These are phyloP conservation scores for Hystrix cristata DNA, from an alignment of 2,113 vertebrate genomes.

Conservation along the genomic window DNA sequence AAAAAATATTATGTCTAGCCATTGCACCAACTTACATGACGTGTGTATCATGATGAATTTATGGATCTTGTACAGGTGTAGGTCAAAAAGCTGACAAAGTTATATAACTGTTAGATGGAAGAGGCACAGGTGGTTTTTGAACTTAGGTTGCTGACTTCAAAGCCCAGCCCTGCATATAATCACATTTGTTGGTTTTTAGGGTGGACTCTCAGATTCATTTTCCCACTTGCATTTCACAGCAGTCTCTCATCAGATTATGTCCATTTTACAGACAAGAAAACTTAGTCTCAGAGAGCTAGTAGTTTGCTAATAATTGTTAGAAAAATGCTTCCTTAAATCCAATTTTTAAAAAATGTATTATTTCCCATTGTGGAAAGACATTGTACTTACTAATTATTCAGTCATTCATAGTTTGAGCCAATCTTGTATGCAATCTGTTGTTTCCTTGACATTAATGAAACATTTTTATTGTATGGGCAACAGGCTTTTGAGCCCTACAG, in stretches of 20 bases:
- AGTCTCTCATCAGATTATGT: background rate
- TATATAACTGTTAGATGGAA: background rate
- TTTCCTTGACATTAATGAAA: background rate
- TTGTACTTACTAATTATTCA: slow-evolving; percentile 4
- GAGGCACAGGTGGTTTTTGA: background rate
- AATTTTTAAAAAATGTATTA: slow-evolving; percentile 26
- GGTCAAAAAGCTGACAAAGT: background rate
- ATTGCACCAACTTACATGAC: background rate
- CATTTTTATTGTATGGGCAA: background rate
- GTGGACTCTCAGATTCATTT: background rate
- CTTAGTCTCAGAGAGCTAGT: background rate
- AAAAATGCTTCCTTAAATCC: slow-evolving; percentile 14
- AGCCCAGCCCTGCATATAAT: background rate
- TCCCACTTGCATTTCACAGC: background rate
- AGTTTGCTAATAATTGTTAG: slow-evolving; percentile 17
- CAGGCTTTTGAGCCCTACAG: background rate
- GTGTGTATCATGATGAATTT: background rate
- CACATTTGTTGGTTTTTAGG: background rate
- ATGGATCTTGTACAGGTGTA: background rate
- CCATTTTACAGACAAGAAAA: background rate
- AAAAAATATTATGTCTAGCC: background rate
- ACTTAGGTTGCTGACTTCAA: background rate
- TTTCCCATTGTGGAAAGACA: background rate
- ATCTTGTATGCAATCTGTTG: background rate
- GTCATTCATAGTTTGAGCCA: background rate